phyloP scores from a whole-genome alignment of 2,888 invertebrate species.

The Ypsolopha scabrella region DNA sequence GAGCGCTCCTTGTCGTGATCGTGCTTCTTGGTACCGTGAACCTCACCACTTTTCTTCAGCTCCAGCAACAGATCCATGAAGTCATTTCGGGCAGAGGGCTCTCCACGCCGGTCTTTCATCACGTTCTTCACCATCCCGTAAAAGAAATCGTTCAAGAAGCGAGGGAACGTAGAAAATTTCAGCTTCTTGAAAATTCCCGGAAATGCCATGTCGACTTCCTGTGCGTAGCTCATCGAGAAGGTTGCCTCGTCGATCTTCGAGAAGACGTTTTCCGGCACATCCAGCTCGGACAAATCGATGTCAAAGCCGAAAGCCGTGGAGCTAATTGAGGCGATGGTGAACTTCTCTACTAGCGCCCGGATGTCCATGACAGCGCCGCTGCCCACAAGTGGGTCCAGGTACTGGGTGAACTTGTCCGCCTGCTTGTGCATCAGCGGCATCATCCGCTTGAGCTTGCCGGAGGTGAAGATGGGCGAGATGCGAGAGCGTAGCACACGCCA shows the following conservation, averaged over 20 bases:
- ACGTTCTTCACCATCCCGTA: constrained; percentile 7
- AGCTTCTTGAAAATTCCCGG: constrained; percentile 9
- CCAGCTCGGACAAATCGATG: constrained; percentile 5
- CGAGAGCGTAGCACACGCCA: constrained; percentile 10
- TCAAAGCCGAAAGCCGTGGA: constrained; percentile 10
- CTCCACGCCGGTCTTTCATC: constrained; percentile 7
- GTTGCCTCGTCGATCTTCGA: constrained; percentile 5
- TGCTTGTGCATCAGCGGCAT: too few relatives aligned
- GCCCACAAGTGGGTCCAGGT: neutral
- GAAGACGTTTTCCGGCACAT: constrained; percentile 2
- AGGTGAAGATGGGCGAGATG: constrained; percentile 9
- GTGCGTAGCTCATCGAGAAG: constrained; percentile 2
- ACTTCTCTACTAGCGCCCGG: constrained; percentile 6
- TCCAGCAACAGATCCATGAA: constrained; percentile 11
- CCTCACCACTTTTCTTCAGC: constrained; percentile 5
- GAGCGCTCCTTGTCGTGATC: constrained; percentile 4
- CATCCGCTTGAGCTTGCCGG: too few relatives aligned
- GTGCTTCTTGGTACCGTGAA: constrained; percentile 5
- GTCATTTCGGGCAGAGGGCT: constrained; percentile 5
- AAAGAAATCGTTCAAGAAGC: constrained; percentile 7
- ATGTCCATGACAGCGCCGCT: constrained; percentile 2
- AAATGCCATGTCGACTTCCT: constrained; percentile 4
- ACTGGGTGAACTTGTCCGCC: constrained; percentile 4
- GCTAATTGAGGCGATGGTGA: constrained; percentile 8
- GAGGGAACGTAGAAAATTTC: constrained; percentile 5